Evolutionary conservation across 2,888 invertebrate genomes (phyloP).

Genomic region (Morpho achilles): DNA sequence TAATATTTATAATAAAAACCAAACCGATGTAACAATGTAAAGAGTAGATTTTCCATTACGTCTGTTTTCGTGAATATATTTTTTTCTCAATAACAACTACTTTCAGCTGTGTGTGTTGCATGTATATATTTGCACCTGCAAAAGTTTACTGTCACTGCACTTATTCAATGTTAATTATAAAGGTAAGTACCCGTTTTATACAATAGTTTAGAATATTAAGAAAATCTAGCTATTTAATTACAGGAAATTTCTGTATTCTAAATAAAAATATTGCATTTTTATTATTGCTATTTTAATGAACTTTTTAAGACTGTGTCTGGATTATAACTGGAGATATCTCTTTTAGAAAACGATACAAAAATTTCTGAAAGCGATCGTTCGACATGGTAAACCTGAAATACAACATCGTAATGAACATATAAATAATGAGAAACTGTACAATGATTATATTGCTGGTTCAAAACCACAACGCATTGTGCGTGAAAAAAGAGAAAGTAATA

Average conservation of each 20-base stretch:
- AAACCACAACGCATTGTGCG: slow-evolving; percentile 47
- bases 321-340: background rate
- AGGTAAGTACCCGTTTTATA: slow-evolving; percentile 1
- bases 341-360: slow-evolving; percentile 28
- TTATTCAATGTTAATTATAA: slow-evolving; percentile 7
- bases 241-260: no score
- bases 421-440: slow-evolving; percentile 47
- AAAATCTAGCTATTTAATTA: no score
- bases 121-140: slow-evolving; percentile 6
- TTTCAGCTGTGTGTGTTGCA: slow-evolving; percentile 4
- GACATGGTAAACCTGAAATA: slow-evolving; percentile 22
- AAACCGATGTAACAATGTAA: background rate
- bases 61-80: background rate
- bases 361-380: slow-evolving; percentile 27
- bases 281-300: no score
- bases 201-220: no score
- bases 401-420: slow-evolving; percentile 40
- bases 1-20: no score
- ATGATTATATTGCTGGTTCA: slow-evolving; percentile 38
- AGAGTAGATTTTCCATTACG: slow-evolving; percentile 1
- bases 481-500: slow-evolving; percentile 38
- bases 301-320: background rate
- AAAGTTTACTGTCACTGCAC: background rate
- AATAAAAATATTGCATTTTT: no score
- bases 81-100: slow-evolving; percentile 3